These are phyloP conservation scores for Plemyria rubiginata DNA, from an alignment of 2,888 invertebrate genomes.

Conservation along the genomic window DNA sequence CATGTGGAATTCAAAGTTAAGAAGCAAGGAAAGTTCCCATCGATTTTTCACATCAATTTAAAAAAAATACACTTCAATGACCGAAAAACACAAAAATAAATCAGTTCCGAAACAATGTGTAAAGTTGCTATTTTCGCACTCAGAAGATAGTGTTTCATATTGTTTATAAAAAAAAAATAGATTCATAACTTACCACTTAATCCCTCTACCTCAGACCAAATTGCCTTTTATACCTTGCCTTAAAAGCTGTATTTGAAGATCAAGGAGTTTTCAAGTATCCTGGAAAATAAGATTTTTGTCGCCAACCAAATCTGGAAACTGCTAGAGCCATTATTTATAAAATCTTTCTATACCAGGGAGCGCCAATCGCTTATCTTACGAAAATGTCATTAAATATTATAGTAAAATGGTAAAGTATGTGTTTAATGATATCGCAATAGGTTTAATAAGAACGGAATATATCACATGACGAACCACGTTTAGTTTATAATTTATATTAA, in stretches of 20 bases:
- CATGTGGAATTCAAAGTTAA: too few species aligned
- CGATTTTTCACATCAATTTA: too few species aligned
- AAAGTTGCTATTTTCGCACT: neutral
- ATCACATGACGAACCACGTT: too few species aligned
- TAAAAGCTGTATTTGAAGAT: conserved; percentile 11
- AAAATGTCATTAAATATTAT: neutral
- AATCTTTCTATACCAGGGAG: neutral
- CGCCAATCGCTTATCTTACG: neutral
- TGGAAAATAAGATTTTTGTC: conserved; percentile 6
- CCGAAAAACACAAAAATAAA: too few species aligned
- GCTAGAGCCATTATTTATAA: neutral
- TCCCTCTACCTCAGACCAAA: conserved; percentile 20
- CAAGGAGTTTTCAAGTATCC: conserved; percentile 4
- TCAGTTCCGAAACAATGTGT: too few species aligned
- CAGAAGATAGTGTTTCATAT: neutral
- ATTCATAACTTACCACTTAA: neutral
- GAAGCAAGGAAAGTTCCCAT: too few species aligned
- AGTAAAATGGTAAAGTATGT: too few species aligned
- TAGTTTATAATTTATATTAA: too few species aligned
- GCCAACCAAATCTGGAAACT: neutral
- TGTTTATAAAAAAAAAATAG: neutral
- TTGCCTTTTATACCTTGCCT: conserved; percentile 21
- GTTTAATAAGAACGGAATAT: too few species aligned
- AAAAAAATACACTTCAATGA: too few species aligned
- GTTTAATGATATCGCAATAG: too few species aligned